These are phyloP conservation scores for Euleptes europaea DNA, from an alignment of 2,113 vertebrate genomes.

Conservation along the genomic window DNA sequence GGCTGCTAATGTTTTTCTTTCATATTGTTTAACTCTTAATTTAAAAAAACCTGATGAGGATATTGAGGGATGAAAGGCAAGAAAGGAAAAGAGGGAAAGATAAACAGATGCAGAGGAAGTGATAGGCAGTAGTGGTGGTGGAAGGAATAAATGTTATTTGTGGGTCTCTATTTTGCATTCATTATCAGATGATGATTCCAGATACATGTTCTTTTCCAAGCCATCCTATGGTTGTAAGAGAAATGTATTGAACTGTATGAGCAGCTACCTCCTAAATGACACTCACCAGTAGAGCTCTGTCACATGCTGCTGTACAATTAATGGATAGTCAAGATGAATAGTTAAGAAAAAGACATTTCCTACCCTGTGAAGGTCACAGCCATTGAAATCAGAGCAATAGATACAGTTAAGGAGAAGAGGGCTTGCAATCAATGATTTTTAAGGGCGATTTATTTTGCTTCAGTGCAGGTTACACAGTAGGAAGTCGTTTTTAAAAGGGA, in stretches of 20 bases:
- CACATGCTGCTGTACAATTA: neutral
- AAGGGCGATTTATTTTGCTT: neutral
- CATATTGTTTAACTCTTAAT: neutral
- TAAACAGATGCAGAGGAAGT: neutral
- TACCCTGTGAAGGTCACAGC: neutral
- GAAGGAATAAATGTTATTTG: neutral
- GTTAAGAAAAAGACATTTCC: neutral
- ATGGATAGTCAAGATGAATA: neutral
- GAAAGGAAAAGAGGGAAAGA: neutral
- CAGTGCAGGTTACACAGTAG: accelerated
- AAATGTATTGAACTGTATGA: neutral
- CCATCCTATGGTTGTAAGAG: neutral
- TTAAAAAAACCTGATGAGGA: neutral
- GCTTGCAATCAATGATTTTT: neutral
- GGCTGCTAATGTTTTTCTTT: neutral
- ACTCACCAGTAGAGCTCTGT: neutral
- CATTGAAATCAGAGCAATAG: neutral
- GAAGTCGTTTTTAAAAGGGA: neutral
- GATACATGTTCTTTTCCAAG: neutral
- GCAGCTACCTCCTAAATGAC: neutral
- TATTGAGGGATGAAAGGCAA: neutral
- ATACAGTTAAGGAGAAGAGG: neutral
- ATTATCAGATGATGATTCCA: neutral
- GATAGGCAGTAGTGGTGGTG: no score
- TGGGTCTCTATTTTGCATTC: neutral